Percentiles rank a stretch among this genome's conserved stretches.
These are phyloP conservation scores for Myanophis thanlyinensis DNA, from an alignment of 2,113 vertebrate genomes.

Conservation along the genomic window DNA sequence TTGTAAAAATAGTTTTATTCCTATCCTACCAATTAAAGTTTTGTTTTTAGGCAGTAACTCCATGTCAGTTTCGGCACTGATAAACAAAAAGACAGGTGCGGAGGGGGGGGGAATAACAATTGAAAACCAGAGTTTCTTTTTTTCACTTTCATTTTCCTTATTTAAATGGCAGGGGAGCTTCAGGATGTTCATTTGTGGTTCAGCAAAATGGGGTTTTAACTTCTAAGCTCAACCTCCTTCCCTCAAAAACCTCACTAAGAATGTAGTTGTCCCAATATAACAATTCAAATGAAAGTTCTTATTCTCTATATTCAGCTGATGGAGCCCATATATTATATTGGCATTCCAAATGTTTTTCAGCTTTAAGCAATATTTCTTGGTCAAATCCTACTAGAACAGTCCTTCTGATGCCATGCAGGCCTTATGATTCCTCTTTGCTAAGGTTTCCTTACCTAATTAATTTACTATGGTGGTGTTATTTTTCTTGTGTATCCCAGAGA, in stretches of 20 bases:
- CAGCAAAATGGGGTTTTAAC: neutral
- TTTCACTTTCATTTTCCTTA: neutral
- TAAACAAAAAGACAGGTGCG: neutral
- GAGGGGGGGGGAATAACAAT: neutral
- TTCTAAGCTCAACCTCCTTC: neutral
- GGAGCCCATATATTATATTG: neutral
- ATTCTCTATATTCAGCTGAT: neutral
- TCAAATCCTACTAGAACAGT: neutral
- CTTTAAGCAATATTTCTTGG: neutral
- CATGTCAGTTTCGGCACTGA: neutral
- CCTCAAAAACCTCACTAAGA: neutral
- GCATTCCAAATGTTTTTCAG: neutral
- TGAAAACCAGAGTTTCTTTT: neutral
- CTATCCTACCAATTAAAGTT: neutral
- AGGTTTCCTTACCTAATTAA: constrained; percentile 46
- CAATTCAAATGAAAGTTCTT: neutral
- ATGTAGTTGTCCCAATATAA: neutral
- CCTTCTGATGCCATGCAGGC: constrained; percentile 16
- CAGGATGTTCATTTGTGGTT: neutral
- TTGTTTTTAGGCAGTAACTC: neutral
- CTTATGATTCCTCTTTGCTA: constrained; percentile 37
- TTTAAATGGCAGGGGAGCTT: neutral
- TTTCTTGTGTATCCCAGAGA: constrained; percentile 51
- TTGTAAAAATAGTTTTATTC: neutral
- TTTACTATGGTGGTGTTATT: constrained; percentile 1